Base-by-base conservation (phyloP, 2,113 vertebrate genomes). In the Chelonoidis abingdonii region DNA sequence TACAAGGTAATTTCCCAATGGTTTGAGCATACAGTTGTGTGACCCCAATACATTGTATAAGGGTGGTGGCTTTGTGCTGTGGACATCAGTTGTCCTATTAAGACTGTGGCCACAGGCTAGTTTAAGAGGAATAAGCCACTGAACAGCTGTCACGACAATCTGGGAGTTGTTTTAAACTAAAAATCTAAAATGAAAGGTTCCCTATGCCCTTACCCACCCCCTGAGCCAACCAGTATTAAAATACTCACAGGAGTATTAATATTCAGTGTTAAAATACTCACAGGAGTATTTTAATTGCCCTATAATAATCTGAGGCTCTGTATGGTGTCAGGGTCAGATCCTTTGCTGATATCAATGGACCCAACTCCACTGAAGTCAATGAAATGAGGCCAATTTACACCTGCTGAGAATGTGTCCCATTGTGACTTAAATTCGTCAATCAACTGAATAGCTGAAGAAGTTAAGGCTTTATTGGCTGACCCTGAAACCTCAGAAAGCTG, bases 401-500 rank as follows among this genome's bases (percentile, higher is more conserved):
- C 35, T 9, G n/a, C 5, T 69, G 65, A 69, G 35, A 65, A 35
- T 65, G 27, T 21, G 16, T 19, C 35, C 35, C 19, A 3, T 69
- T 69, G 24, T 69, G 62, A 6, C 62, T 69, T 7, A 69, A 69
- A 35, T 16, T 69, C 7, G 2, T 69, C 62, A 38, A n/a, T 38
- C 35, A 69, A 38, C 38, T n/a, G n/a, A 69, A 69, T 38, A 21
- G 31, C 65, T n/a, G n/a, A 5, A 49, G 27, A 16, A 1, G 13
- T 31, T 56, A 5, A 1, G 0, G 0, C 31, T 84, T 6, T 29
- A 47, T 47, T 13, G 1, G 27, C 9, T 12, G 3, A 86, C 19
- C 65, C 1, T 2, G 0, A 21, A 27, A 50, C 25, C 80, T 92
- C 41, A 8, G 0, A 1, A 2, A 17, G 44, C 72, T 52, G 24